Base-by-base conservation (phyloP, 2,797 vertebrate species). In the Acropternis orthonyx region DNA sequence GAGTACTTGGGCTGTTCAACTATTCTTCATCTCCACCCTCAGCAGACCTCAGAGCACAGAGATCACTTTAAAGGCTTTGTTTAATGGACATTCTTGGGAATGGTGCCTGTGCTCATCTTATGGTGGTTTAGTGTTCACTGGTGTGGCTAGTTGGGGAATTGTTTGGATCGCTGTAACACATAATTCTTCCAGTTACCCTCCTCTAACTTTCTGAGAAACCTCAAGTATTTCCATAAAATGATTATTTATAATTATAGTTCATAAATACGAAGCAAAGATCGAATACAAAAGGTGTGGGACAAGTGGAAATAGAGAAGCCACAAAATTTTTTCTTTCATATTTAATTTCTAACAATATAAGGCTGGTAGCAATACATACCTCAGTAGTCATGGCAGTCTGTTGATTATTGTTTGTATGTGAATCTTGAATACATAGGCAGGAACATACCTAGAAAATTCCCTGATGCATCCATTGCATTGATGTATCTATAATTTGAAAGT, bases 101-200 rank as follows among this genome's bases (percentile, higher is more conserved):
- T 34, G 24, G 16, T n/a, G 28, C 41, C 13, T 73, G 4, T 34
- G 20, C 16, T 66, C 22, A 30, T n/a, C 43, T 63, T 23, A 43
- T 3, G 37, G 30, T 32, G 22, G 34, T 44, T 62, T 68, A 54
- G 22, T 28, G 65, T 51, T 27, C 46, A 17, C 22, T 41, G 30
- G n/a, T 1, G 1, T 23, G 36, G 24, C 37, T 51, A 28, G 24
- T 28, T 32, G 78, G 52, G 63, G 48, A 69, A 48, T 10, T 48
- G 12, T 39, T 72, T 32, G 2, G 46, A 26, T 59, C 26, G 12
- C 30, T 58, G 1, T 48, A 24, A 41, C 19, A 19, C 0, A 1
- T 23, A 69, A 52, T 14, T 66, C 24, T 52, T 51, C 4, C 18
- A 30, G 7, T n/a, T 66, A 11, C 34, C 72, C 39, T 82, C 51